Conservation (phyloP, 2,888 invertebrate genomes). For the Selenia dentaria region DNA sequence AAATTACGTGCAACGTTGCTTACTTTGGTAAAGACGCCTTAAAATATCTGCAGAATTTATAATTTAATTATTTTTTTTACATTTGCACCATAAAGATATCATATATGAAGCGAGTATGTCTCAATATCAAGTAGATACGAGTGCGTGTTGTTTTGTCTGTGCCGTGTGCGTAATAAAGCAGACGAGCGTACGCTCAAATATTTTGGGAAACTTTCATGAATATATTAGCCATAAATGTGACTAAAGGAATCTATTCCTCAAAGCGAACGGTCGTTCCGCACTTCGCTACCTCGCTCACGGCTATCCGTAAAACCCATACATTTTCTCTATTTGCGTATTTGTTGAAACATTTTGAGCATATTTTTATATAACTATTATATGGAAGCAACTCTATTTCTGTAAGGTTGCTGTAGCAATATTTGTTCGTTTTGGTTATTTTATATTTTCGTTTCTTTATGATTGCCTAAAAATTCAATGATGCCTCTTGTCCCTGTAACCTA, state of each 20-base stretch:
- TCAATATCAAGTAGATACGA: constrained; percentile 51
- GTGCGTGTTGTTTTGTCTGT: constrained; percentile 55
- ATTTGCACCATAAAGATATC: constrained; percentile 40
- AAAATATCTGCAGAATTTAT: no score
- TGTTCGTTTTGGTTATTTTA: neutral
- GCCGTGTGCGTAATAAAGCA: constrained; percentile 63
- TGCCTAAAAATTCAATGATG: constrained; percentile 23
- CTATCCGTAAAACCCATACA: constrained; percentile 13
- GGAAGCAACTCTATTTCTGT: no score
- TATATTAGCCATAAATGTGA: constrained; percentile 84
- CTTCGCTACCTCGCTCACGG: constrained; percentile 24
- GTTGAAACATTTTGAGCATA: neutral
- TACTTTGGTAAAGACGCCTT: neutral
- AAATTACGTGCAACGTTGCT: no score
- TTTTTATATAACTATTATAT: neutral
- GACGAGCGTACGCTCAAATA: constrained; percentile 67
- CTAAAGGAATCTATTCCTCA: constrained; percentile 76
- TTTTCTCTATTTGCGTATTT: constrained; percentile 1
- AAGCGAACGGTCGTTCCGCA: constrained; percentile 41
- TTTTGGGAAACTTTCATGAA: constrained; percentile 83
- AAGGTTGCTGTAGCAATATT: no score
- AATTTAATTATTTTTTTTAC: no score
- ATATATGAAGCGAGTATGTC: constrained; percentile 41
- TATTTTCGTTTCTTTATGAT: neutral
- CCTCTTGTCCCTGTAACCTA: constrained; percentile 21